Evolutionary conservation across 2,797 vertebrate genomes (phyloP).

Genomic region (Coluber constrictor): DNA sequence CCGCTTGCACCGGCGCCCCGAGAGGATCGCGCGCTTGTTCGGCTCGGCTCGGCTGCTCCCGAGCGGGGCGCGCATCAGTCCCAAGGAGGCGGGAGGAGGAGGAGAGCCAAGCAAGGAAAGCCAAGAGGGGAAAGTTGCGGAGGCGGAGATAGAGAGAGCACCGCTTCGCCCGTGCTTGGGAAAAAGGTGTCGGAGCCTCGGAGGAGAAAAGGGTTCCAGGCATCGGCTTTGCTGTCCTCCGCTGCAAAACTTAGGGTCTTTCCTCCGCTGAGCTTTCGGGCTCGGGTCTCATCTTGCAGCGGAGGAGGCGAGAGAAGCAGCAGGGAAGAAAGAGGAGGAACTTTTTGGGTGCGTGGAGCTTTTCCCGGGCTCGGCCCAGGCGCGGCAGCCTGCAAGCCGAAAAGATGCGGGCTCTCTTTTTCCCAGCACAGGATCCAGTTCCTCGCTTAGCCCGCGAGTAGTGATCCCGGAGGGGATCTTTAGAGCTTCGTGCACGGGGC

Average conservation of each 20-base stretch:
- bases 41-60: not conserved
- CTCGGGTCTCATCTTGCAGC: not conserved
- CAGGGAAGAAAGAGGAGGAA: not conserved
- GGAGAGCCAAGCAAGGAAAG: not conserved
- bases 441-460: not conserved
- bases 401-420: not conserved
- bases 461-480: not conserved
- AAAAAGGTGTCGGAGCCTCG: not conserved
- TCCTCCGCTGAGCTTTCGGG: not conserved
- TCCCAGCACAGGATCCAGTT: not conserved
- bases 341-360: not conserved
- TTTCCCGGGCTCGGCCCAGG: not conserved
- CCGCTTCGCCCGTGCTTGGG: not conserved
- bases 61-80: not conserved
- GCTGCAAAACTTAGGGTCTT: not conserved
- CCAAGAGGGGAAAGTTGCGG: not conserved
- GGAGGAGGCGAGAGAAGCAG: not conserved
- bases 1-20: not conserved
- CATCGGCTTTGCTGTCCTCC: not conserved
- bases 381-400: not conserved
- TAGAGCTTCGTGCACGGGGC: not conserved
- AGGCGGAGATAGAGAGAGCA: not conserved
- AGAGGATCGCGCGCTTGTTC: not conserved
- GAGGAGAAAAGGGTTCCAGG: conserved; percentile 30
- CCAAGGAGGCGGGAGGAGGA: not conserved